Base-by-base conservation (phyloP, 2,888 invertebrate species). In the Campoplex capitator region DNA sequence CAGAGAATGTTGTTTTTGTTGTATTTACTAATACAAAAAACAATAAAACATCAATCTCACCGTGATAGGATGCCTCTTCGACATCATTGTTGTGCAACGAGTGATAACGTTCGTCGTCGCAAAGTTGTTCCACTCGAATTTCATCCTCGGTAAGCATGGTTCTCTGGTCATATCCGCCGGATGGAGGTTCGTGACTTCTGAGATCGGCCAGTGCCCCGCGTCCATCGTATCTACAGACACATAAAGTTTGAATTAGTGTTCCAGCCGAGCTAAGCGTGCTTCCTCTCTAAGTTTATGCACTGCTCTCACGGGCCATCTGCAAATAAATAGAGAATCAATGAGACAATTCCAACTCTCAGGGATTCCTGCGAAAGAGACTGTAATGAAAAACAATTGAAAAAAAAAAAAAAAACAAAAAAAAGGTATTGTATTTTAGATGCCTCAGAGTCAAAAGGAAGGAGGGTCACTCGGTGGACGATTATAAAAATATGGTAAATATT, bases 21-120 rank as follows among this genome's bases (percentile, higher is more conserved):
- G n/a, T 1, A 6, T n/a, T 54, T 7, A 54, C n/a, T 0, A 8
- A 23, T 56, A 23, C 3, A 56, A 28, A 18, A 23, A 88, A 23
- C 68, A 84, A 67, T 54, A 75, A 73, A 56, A 16, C 2, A 16
- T 70, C 51, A 70, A 23, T 88, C 92, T 94, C 95, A 98, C 99
- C 98, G 96, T 98, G 98, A 94, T 98, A 98, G 95, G 98, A 96
- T 89, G 97, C 96, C 92, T 98, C 98, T 93, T 98, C 98, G 93
- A 97, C 97, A 92, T 98, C 97, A 94, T 98, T 98, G 84, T 97
- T 97, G 92, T 97, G 97, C 73, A 99, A 96, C 32, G 98, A 98
- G 86, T 97, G 95, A 95, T 99, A 99, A 71, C 99, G 96, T 95
- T 99, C 99, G 93, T 98, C 98, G 94, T 99, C 99, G 95, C 99